These are phyloP conservation scores for Drosophila elegans DNA, from an alignment of 1,140 invertebrate genomes.

Conservation along the genomic window DNA sequence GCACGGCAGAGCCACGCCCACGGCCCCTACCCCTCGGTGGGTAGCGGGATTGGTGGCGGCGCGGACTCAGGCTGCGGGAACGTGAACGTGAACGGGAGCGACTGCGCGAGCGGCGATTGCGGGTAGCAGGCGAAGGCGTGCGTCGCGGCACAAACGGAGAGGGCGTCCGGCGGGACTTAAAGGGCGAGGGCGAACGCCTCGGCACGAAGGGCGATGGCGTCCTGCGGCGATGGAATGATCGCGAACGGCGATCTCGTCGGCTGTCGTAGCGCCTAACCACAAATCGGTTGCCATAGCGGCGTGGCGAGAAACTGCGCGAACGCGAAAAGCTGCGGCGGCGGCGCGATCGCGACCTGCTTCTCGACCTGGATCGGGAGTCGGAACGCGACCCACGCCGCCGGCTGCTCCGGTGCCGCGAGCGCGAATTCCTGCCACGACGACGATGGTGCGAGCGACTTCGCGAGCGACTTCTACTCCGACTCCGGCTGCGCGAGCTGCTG, in stretches of 20 bases:
- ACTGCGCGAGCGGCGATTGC: conserved; percentile 47
- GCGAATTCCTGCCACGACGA: background rate
- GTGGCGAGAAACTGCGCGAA: conserved; percentile 20
- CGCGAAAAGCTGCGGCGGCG: conserved; percentile 61
- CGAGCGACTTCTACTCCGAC: conserved; percentile 79
- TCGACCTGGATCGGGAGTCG: conserved; percentile 26
- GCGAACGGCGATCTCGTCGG: conserved; percentile 47
- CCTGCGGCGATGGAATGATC: conserved; percentile 52
- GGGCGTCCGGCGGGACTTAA: conserved; percentile 34
- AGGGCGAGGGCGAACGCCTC: conserved; percentile 55
- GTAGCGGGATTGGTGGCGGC: conserved; percentile 26
- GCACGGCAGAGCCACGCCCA: conserved; percentile 20
- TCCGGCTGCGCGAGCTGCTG: conserved; percentile 84
- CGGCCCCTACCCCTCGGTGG: conserved; percentile 41
- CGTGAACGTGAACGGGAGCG: conserved; percentile 67
- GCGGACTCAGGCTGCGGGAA: conserved; percentile 61
- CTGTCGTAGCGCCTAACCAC: conserved; percentile 20
- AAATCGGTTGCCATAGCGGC: conserved; percentile 20
- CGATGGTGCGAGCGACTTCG: conserved; percentile 73
- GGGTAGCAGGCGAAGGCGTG: conserved; percentile 43
- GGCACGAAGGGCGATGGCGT: conserved; percentile 44
- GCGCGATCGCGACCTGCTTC: conserved; percentile 83
- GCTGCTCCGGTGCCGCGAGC: conserved; percentile 22
- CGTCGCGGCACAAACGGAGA: conserved; percentile 47
- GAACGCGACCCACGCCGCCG: conserved; percentile 13